Evolutionary conservation across 2,888 invertebrate species (phyloP).

Genomic region (Cantharis lateralis): DNA sequence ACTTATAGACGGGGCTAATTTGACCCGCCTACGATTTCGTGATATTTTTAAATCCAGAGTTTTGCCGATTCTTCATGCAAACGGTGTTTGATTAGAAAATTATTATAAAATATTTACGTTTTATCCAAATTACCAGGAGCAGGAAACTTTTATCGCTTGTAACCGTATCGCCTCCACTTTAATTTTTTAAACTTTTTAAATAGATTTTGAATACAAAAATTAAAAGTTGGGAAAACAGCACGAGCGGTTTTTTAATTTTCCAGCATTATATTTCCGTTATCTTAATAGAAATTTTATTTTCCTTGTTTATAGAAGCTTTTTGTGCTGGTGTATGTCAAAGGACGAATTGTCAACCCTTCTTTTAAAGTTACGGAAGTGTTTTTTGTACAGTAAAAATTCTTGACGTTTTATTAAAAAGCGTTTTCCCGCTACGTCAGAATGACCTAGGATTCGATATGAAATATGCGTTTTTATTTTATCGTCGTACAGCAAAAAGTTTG

Average conservation of each 20-base stretch:
- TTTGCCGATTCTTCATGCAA: not conserved
- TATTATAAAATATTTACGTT: not conserved
- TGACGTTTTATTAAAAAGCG: conserved; percentile 6
- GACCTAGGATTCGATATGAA: conserved; percentile 13
- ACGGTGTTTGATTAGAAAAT: not conserved
- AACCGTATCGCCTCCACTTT: not conserved
- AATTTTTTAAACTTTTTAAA: not conserved
- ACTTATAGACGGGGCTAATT: not conserved
- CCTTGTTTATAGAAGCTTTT: not conserved
- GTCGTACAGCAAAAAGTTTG: not conserved
- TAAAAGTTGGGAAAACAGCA: not conserved
- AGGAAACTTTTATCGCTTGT: not conserved
- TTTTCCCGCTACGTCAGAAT: conserved; percentile 9
- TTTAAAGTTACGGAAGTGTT: conserved; percentile 5
- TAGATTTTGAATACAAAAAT: not conserved
- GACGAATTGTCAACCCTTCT: conserved; percentile 14
- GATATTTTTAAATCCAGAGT: not conserved
- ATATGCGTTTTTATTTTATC: conserved; percentile 16
- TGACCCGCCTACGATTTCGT: not conserved
- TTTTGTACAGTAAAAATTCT: conserved; percentile 2
- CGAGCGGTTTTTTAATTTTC: not conserved
- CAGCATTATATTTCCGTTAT: not conserved
- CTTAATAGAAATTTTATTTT: not conserved
- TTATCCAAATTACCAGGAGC: not conserved
- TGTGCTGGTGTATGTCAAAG: not conserved